Conservation (phyloP, 2,113 vertebrate species). For the Salvelinus fontinalis region DNA sequence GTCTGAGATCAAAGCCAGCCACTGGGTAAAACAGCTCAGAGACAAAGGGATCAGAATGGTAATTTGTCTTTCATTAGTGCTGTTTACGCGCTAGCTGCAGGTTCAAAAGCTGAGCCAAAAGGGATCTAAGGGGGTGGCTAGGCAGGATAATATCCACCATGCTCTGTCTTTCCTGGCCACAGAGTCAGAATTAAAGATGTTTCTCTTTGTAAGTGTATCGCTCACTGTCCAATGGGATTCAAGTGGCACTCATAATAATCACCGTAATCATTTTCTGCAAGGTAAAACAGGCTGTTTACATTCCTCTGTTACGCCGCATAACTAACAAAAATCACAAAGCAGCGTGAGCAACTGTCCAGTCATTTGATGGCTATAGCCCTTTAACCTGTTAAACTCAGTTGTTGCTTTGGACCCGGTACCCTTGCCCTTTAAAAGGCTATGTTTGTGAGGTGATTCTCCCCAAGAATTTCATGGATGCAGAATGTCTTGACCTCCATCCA, state of each 20-base stretch:
- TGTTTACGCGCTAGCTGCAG: constrained; percentile 23
- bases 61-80: constrained; percentile 29
- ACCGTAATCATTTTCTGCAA: not conserved
- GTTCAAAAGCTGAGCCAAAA: constrained; percentile 29
- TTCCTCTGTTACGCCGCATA: not conserved
- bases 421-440: not conserved
- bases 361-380: too few relatives aligned
- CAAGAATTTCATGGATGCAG: constrained; percentile 1
- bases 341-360: not conserved
- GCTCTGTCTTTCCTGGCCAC: constrained; percentile 21
- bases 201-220: not conserved
- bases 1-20: constrained; percentile 23
- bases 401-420: too few relatives aligned
- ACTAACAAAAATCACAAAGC: not conserved
- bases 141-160: not conserved
- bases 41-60: constrained; percentile 24
- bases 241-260: not conserved
- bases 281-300: too few relatives aligned
- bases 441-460: not conserved
- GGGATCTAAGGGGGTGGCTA: not conserved
- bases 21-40: constrained; percentile 13
- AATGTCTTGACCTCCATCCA: not conserved
- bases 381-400: too few relatives aligned
- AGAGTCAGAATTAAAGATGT: constrained; percentile 15
- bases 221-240: not conserved